Percentiles rank a stretch among this genome's conserved stretches.
Evolutionary conservation across 1,140 invertebrate genomes (phyloP).

Genomic region (Euura saliciscinereae): DNA sequence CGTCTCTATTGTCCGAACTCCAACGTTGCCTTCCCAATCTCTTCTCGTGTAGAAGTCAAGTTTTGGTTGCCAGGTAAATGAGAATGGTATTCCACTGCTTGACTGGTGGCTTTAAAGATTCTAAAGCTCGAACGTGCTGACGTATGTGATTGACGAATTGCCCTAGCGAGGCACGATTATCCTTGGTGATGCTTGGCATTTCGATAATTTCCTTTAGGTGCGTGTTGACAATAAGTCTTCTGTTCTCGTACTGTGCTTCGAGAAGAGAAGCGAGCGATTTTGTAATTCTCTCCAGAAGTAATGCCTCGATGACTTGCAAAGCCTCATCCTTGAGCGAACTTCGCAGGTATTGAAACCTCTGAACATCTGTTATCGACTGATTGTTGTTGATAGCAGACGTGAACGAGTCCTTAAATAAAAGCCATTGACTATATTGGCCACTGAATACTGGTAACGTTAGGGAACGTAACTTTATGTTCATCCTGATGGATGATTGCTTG

Average conservation of each 20-base stretch:
- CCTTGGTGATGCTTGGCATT: constrained; percentile 22
- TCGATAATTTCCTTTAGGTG: constrained; percentile 28
- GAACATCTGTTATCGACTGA: constrained; percentile 4
- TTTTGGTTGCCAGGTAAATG: constrained; percentile 26
- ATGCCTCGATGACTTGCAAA: constrained; percentile 24
- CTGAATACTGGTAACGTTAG: too few species aligned
- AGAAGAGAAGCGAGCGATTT: constrained; percentile 29
- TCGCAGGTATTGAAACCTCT: constrained; percentile 25
- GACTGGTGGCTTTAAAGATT: constrained; percentile 20
- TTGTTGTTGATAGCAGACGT: too few species aligned
- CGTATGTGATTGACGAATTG: constrained; percentile 23
- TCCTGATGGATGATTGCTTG: too few species aligned
- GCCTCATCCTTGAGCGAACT: constrained; percentile 23
- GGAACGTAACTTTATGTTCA: too few species aligned
- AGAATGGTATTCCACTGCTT: constrained; percentile 28
- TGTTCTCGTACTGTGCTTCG: constrained; percentile 28
- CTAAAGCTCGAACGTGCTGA: constrained; percentile 28
- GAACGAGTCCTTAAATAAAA: too few species aligned
- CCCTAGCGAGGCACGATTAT: constrained; percentile 22
- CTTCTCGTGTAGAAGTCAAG: constrained; percentile 23
- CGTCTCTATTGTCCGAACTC: neutral
- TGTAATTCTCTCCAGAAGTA: constrained; percentile 30
- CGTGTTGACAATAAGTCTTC: constrained; percentile 27
- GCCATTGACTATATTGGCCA: too few species aligned
- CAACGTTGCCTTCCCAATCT: constrained; percentile 26